Base-by-base conservation (phyloP, 2,113 vertebrate genomes). In the Dascyllus trimaculatus region DNA sequence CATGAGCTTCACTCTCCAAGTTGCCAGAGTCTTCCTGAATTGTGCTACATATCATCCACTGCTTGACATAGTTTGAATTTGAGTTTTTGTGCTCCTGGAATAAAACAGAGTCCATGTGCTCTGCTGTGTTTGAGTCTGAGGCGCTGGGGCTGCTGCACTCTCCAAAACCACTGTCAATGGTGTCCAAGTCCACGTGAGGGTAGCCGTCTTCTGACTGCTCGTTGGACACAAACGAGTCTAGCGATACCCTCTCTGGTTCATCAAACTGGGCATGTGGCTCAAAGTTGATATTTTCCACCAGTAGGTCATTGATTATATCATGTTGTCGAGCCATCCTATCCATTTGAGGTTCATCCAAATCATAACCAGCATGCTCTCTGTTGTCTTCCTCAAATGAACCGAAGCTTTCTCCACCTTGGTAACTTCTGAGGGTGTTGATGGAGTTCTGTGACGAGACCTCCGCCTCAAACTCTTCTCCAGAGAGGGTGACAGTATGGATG, bases 141-240 rank as follows among this genome's bases (percentile, higher is more conserved):
- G 95, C 96, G 64, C 95, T 90, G 0, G 97, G 96, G 85, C 96
- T 97, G 58, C 94, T 92, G 32, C 96, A 98, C 87, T 97, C 97
- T 4, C 89, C 93, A 21, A 97, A 99, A n/a, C 97, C 97, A 6
- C 98, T 99, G 84, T 99, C 98, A 0, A 98, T 95, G 3, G 98
- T 99, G 91, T 99, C 97, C 93, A 98, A 65, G 90, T 99, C 98
- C 74, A 95, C 92, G 0, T 76, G 86, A 1, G 96, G 96, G 4
- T 97, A 97, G 38, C 95, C 94, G 2, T 95, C 95, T 0, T 96
- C 96, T 0, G 94, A 93, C 67, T 84, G 93, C 45, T 90, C 86
- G 4, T 71, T 75, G 0, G 89, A 95, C 62, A 65, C 80, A 38
- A 94, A 94, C 0, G 95, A 95, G 75, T 93, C 92, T 14, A 94